Percentiles rank a stretch among this genome's conserved stretches.
These are phyloP conservation scores for Grus americana DNA, from an alignment of 2,113 vertebrate genomes.

Conservation along the genomic window DNA sequence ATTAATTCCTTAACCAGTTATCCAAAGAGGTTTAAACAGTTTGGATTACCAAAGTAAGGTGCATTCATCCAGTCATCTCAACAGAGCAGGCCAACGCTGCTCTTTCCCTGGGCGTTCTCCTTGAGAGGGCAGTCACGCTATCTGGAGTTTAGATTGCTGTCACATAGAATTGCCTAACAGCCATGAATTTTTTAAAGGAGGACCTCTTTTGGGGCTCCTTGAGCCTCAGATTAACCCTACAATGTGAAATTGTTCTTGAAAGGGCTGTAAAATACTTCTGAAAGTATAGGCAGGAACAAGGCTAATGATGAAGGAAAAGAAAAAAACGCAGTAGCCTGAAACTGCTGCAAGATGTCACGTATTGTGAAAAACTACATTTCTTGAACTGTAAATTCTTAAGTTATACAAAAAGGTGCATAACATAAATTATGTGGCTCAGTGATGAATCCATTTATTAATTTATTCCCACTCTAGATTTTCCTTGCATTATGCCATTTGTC, in stretches of 20 bases:
- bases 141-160: not conserved
- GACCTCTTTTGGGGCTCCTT: not conserved
- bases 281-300: not conserved
- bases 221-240: not conserved
- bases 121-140: too few species aligned
- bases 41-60: not conserved
- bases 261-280: not conserved
- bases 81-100: not conserved
- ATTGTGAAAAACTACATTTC: not conserved
- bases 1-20: not conserved
- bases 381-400: not conserved
- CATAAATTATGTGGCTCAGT: not conserved
- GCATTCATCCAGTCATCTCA: not conserved
- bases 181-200: not conserved
- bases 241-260: not conserved
- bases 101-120: not conserved
- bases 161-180: not conserved
- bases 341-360: not conserved
- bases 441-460: not conserved
- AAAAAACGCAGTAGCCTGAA: not conserved
- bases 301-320: not conserved
- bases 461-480: not conserved
- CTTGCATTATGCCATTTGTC: not conserved
- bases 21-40: not conserved
- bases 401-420: not conserved